Evolutionary conservation across 2,888 invertebrate species (phyloP).

Genomic region (Monopis laevigella): DNA sequence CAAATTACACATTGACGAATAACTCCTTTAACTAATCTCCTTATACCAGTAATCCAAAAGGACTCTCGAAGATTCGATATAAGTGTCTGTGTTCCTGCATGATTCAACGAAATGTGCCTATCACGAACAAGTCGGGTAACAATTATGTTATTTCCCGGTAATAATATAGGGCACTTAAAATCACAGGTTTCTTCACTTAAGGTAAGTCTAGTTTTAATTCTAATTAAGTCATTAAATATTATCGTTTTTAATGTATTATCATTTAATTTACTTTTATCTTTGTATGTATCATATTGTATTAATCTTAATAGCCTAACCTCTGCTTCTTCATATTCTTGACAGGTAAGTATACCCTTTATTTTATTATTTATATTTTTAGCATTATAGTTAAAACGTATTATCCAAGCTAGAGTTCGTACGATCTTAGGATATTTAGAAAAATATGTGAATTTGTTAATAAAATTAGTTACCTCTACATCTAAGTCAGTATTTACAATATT

Average conservation of each 20-base stretch:
- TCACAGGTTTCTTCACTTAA: neutral
- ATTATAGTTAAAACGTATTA: conserved; percentile 5
- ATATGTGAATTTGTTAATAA: neutral
- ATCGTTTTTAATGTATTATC: neutral
- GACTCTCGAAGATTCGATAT: conserved; percentile 5
- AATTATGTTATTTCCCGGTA: conserved; percentile 8
- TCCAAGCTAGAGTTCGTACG: conserved; percentile 11
- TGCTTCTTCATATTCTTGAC: neutral
- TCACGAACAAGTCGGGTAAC: conserved; percentile 9
- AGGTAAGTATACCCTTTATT: neutral
- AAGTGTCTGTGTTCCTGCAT: conserved; percentile 12
- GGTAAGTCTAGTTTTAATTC: conserved; percentile 1
- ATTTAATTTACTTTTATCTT: neutral
- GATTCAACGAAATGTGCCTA: conserved; percentile 4
- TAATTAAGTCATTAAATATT: neutral
- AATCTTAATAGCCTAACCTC: neutral
- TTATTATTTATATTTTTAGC: neutral
- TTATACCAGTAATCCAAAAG: conserved; percentile 13
- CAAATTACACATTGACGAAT: neutral
- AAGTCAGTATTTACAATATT: neutral
- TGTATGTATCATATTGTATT: neutral
- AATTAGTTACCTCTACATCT: neutral
- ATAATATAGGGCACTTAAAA: conserved; percentile 1
- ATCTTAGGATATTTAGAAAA: conserved; percentile 13
- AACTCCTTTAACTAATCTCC: neutral